Base-by-base conservation (phyloP, 2,113 vertebrate species). In the Mus spicilegus region DNA sequence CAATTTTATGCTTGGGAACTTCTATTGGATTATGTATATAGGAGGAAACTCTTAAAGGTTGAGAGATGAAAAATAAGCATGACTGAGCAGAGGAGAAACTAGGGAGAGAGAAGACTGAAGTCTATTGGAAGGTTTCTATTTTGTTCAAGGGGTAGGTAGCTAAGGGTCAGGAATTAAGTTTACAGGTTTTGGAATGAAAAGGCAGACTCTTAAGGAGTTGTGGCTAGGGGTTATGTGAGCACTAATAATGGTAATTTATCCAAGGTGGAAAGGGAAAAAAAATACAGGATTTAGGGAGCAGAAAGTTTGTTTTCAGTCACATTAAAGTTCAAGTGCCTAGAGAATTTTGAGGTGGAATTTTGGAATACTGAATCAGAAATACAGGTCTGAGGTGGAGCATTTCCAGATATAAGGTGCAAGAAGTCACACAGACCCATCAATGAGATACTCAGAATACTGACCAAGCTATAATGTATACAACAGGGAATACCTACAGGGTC, bases 341-440 rank as follows among this genome's bases (percentile, higher is more conserved):
- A 95, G 54, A 77, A 63, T 90, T 46, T 20, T 63, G 58, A 89
- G 7, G 20, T 70, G 51, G 39, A 92, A 54, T 46, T 88, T 92
- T 70, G 75, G 51, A 92, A 87, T 70, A 92, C 30, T 75, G 51
- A 95, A 54, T 77, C 46, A 54, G 73, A 94, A 85, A 89, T 73
- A 24, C 2, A 76, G 80, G n/a, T 39, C 26, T 65, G 36, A 77
- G 9, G 2, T 89, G 1, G 46, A 84, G 7, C 1, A 1, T 72
- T 91, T 92, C 24, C 9, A 4, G 46, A 89, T 69, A 49, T 58
- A 78, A 87, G 42, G 76, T 95, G 49, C 54, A 46, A 36, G 46
- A 73, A 69, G 3, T 81, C 19, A 9, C 46, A 13, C 30, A 80
- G 19, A 5, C 77, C 11, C 81, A 26, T 28, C 42, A 36, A n/a